Conservation (phyloP, 1,140 invertebrate species). For the Coptotermes formosanus region DNA sequence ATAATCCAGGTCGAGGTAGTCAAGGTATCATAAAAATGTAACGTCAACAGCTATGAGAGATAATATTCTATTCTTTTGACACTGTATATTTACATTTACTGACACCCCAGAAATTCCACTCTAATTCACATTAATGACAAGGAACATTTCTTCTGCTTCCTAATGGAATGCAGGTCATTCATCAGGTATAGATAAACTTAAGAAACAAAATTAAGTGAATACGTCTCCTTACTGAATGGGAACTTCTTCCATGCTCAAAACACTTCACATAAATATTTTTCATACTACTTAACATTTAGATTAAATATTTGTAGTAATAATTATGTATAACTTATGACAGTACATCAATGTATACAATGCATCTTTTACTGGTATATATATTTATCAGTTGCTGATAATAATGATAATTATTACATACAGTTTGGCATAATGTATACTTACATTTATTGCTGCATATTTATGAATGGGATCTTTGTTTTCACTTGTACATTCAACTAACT, state of each 20-base stretch:
- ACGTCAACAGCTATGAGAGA: background rate
- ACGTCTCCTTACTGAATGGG: background rate
- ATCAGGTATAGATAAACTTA: background rate
- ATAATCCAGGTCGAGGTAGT: no score
- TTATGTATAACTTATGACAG: background rate
- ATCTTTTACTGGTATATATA: background rate
- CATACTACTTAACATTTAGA: background rate
- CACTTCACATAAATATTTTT: background rate
- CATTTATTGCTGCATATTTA: constrained; percentile 1
- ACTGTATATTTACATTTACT: background rate
- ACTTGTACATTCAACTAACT: background rate
- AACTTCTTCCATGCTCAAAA: background rate
- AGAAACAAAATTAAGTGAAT: background rate
- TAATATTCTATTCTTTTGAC: background rate
- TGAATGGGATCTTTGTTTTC: background rate
- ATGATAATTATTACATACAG: background rate
- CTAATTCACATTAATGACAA: background rate
- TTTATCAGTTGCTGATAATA: background rate
- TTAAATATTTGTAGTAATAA: background rate
- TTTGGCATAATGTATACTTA: constrained; percentile 8
- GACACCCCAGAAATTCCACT: constrained; percentile 6
- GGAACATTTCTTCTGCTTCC: background rate
- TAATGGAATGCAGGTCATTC: background rate
- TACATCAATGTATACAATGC: background rate
- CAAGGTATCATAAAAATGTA: background rate